Base-by-base conservation (phyloP, 1,140 invertebrate species). In the Harpegnathos saltator region DNA sequence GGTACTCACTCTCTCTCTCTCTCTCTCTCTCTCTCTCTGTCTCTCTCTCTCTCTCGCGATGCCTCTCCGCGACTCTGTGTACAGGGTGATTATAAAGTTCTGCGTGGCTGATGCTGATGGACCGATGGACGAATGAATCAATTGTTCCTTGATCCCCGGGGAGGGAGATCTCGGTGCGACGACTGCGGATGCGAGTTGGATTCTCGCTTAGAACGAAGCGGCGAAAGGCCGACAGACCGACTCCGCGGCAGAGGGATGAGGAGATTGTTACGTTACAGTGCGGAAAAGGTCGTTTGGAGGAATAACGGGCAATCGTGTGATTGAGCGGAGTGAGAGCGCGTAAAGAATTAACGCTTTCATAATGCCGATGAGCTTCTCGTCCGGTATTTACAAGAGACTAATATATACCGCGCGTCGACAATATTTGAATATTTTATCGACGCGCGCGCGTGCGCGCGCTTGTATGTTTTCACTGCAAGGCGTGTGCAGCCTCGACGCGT, bases 51-150 rank as follows among this genome's bases (percentile, higher is more conserved):
- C 82, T 81, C 85, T 84, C 78, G 62, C 59, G 54, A 77, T 84
- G 62, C 73, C 81, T 68, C 85, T 77, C 82, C 75, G 82, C 82
- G 65, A 84, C 72, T 82, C 85, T 86, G 82, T 86, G 82, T 87
- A 89, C 90, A 89, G 88, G 89, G 86, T 86, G 90, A 91, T 90
- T 92, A 92, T 92, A 89, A 90, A 90, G 86, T 90, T 85, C 88
- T 71, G 69, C 78, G 66, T 33, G 78, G 65, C 82, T 69, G 75
- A 87, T 84, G 74, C 82, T 81, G 83, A 84, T 69, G 52, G 75
- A 78, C 33, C n/a, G 65, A 71, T 71, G n/a, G n/a, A n/a, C n/a
- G 65, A 69, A 56, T 71, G 65, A 22, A 22, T 69, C 33, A 17
- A 71, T 48, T 71, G 52, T 71, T 58, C 65, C 65, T 48, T 29